Percentiles rank a stretch among this genome's conserved stretches.
Evolutionary conservation across 2,888 invertebrate species (phyloP).

Genomic region (Melieria omissa): DNA sequence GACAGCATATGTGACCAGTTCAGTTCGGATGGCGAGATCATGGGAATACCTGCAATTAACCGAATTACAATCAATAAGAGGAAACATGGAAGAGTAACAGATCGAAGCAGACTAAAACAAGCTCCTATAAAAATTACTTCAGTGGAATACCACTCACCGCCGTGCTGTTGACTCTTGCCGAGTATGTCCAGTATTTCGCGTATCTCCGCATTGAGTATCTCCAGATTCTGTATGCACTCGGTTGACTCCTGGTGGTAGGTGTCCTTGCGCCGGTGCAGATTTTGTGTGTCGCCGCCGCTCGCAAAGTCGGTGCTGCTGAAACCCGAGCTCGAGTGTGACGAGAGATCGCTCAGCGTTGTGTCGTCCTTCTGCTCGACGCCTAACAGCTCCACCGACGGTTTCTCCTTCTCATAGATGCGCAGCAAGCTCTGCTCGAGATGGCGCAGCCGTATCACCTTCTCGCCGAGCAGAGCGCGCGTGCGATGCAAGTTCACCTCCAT

Average conservation of each 20-base stretch:
- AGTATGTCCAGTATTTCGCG: conserved; percentile 77
- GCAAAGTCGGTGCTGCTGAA: conserved; percentile 77
- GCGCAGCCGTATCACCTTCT: conserved; percentile 82
- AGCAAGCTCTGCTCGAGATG: conserved; percentile 83
- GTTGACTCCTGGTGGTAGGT: conserved; percentile 71
- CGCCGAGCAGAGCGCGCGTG: conserved; percentile 81
- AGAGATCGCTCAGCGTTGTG: conserved; percentile 75
- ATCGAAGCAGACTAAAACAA: not conserved
- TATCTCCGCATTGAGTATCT: conserved; percentile 77
- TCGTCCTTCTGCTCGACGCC: conserved; percentile 69
- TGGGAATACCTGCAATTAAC: conserved; percentile 41
- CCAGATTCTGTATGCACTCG: conserved; percentile 77
- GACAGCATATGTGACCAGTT: conserved; percentile 60
- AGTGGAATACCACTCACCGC: conserved; percentile 37
- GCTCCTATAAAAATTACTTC: not conserved
- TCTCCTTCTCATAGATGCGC: conserved; percentile 67
- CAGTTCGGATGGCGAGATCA: conserved; percentile 58
- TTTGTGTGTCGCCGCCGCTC: conserved; percentile 68
- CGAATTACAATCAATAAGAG: not conserved
- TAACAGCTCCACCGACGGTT: conserved; percentile 57
- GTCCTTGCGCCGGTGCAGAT: conserved; percentile 43
- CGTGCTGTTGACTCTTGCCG: conserved; percentile 69
- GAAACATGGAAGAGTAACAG: not conserved
- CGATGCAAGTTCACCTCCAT: conserved; percentile 86
- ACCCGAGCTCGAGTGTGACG: conserved; percentile 70